Conservation (phyloP, 2,113 vertebrate species). For the Dicaeum eximium region DNA sequence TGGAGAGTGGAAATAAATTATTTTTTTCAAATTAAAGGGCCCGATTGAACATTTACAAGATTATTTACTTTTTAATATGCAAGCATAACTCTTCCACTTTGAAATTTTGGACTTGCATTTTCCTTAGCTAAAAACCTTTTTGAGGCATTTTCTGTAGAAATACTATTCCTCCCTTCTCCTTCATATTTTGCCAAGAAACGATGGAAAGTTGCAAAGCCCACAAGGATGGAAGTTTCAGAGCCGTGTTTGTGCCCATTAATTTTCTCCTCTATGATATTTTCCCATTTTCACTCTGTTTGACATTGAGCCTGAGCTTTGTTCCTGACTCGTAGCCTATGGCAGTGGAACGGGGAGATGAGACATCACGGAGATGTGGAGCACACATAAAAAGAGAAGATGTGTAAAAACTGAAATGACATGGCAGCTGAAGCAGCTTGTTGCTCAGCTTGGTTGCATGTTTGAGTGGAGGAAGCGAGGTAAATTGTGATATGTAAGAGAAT, state of each 20-base stretch:
- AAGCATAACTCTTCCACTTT: neutral
- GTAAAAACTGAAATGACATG: constrained; percentile 75
- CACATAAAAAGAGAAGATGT: constrained; percentile 66
- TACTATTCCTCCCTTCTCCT: neutral
- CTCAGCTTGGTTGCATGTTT: constrained; percentile 67
- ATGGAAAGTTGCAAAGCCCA: constrained; percentile 22
- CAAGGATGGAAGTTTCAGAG: constrained; percentile 21
- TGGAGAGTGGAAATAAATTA: neutral
- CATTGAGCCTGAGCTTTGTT: constrained; percentile 55
- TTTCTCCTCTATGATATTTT: constrained; percentile 51
- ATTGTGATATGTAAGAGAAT: constrained; percentile 72
- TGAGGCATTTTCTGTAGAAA: neutral
- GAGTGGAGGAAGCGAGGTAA: constrained; percentile 68
- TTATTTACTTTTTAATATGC: neutral
- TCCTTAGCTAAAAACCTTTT: neutral
- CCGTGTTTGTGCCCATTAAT: constrained; percentile 49
- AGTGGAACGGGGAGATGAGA: constrained; percentile 57
- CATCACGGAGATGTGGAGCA: constrained; percentile 52
- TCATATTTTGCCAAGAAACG: neutral
- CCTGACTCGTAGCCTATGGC: constrained; percentile 73
- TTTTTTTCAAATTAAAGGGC: neutral
- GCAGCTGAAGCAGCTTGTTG: constrained; percentile 74
- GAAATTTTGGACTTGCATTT: neutral
- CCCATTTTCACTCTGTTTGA: constrained; percentile 58
- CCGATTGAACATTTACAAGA: accelerated